Conservation (phyloP, 2,797 vertebrate genomes). For the Mus minutoides region DNA sequence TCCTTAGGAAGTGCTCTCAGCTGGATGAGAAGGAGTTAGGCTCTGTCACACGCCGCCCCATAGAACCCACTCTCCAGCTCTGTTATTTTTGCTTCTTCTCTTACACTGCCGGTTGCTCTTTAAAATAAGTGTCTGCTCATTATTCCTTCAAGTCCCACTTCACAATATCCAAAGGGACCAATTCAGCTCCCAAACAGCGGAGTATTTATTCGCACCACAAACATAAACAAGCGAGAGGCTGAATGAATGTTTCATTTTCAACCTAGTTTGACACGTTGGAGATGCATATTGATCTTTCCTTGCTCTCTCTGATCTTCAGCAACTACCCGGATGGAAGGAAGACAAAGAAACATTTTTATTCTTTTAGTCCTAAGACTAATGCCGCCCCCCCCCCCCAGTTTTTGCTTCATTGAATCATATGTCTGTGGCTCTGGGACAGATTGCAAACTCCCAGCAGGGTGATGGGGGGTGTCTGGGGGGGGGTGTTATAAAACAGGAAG, state of each 20-base stretch:
- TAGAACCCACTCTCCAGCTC: not conserved
- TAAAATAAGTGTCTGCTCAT: constrained; percentile 20
- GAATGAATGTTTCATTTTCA: constrained; percentile 1
- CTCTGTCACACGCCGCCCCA: not conserved
- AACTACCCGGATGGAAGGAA: not conserved
- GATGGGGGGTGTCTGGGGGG: no score
- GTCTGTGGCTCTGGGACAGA: not conserved
- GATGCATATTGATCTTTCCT: not conserved
- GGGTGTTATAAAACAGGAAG: not conserved
- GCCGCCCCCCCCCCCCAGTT: not conserved
- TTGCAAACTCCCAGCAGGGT: not conserved
- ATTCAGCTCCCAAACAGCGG: constrained; percentile 7
- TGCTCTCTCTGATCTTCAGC: not conserved
- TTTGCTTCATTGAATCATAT: not conserved
- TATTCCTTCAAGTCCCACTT: not conserved
- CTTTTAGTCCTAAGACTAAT: not conserved
- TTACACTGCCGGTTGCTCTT: not conserved
- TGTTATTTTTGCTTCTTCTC: not conserved
- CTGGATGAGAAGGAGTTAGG: not conserved
- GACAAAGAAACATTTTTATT: not conserved
- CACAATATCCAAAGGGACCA: constrained; percentile 34
- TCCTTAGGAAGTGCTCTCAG: not conserved
- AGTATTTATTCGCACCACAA: not conserved
- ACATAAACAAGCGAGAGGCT: not conserved
- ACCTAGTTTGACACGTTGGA: not conserved